Evolutionary conservation across 1,140 invertebrate genomes (phyloP).

Genomic region (Arion vulgaris): DNA sequence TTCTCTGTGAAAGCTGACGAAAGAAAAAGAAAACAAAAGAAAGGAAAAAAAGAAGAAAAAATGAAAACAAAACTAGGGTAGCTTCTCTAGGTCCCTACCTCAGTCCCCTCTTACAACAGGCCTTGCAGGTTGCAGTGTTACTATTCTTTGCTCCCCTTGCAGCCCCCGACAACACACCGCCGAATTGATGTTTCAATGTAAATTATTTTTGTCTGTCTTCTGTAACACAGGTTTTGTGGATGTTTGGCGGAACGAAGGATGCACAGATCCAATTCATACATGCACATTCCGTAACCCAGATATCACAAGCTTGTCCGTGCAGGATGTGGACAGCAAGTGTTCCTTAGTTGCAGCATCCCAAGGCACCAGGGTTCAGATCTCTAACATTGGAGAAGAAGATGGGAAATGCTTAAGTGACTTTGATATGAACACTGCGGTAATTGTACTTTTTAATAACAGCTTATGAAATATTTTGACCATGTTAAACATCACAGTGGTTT

Average conservation of each 20-base stretch:
- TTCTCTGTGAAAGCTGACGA: too few species aligned
- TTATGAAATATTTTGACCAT: too few species aligned
- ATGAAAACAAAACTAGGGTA: too few species aligned
- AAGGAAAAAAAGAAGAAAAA: too few species aligned
- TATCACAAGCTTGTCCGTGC: not conserved
- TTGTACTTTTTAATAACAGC: not conserved
- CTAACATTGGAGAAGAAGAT: not conserved
- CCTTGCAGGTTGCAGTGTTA: too few species aligned
- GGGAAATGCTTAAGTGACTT: constrained; percentile 3
- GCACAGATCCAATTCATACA: constrained; percentile 49
- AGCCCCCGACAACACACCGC: too few species aligned
- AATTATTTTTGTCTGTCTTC: constrained; percentile 13
- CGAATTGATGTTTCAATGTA: too few species aligned
- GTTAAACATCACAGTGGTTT: too few species aligned
- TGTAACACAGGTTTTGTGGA: constrained; percentile 63
- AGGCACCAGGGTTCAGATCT: constrained; percentile 35
- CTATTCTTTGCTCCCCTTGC: too few species aligned
- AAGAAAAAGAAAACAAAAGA: too few species aligned
- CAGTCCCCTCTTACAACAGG: too few species aligned
- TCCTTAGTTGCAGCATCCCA: constrained; percentile 31
- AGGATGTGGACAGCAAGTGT: constrained; percentile 25
- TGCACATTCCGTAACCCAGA: constrained; percentile 36
- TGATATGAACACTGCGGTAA: constrained; percentile 36
- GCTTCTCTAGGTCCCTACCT: too few species aligned
- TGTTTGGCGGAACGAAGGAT: constrained; percentile 58